Evolutionary conservation across 2,888 invertebrate species (phyloP).

Genomic region (Lapara coniferarum): DNA sequence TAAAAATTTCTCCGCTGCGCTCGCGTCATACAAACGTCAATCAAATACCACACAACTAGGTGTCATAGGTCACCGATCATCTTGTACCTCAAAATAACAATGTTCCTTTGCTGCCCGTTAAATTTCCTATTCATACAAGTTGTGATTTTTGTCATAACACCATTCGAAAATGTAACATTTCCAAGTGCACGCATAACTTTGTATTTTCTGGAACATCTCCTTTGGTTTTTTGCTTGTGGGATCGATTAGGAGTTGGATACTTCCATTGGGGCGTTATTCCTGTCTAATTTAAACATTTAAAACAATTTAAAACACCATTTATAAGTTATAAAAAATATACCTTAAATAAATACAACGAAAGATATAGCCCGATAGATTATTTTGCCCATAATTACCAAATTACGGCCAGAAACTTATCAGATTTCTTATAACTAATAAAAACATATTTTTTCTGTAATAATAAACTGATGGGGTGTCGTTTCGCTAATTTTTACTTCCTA

Average conservation of each 20-base stretch:
- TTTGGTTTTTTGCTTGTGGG: slow-evolving; percentile 34
- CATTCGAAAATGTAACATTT: slow-evolving; percentile 43
- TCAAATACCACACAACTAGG: slow-evolving; percentile 74
- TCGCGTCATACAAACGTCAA: slow-evolving; percentile 77
- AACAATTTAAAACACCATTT: background rate
- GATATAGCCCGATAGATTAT: background rate
- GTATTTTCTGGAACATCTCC: slow-evolving; percentile 56
- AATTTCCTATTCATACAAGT: slow-evolving; percentile 40
- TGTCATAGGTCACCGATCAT: slow-evolving; percentile 76
- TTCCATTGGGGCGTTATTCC: background rate
- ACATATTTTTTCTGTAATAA: background rate
- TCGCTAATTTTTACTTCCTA: background rate
- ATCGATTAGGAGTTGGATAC: background rate
- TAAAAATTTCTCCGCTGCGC: slow-evolving; percentile 68
- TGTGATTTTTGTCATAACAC: slow-evolving; percentile 40
- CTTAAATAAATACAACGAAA: background rate
- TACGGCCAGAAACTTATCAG: background rate
- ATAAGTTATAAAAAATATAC: background rate
- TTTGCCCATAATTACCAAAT: background rate
- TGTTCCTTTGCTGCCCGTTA: slow-evolving; percentile 29
- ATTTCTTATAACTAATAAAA: background rate
- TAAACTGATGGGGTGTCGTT: background rate
- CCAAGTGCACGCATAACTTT: slow-evolving; percentile 43
- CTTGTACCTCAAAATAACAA: slow-evolving; percentile 54
- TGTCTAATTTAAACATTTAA: background rate